Evolutionary conservation across 2,888 invertebrate genomes (phyloP).

Genomic region (Brachyopa scutellaris): DNA sequence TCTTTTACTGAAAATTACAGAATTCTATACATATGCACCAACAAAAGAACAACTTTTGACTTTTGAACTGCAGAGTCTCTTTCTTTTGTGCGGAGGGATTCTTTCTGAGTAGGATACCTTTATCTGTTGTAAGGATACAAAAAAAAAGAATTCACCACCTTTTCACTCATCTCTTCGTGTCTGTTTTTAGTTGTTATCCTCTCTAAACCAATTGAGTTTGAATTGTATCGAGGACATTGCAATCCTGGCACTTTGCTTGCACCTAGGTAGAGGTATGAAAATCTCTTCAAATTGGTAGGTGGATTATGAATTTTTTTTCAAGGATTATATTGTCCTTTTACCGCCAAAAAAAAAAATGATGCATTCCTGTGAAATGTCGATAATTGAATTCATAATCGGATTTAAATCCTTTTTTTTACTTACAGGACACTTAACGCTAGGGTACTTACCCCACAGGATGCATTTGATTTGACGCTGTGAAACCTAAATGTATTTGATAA

Average conservation of each 20-base stretch:
- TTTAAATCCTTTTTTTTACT: slow-evolving; percentile 26
- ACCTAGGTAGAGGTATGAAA: slow-evolving; percentile 18
- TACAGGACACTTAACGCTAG: slow-evolving; percentile 24
- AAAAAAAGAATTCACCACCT: slow-evolving; percentile 46
- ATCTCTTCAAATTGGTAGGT: slow-evolving; percentile 50
- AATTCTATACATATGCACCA: slow-evolving; percentile 4
- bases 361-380: slow-evolving; percentile 36
- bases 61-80: slow-evolving; percentile 42
- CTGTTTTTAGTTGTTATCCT: slow-evolving; percentile 37
- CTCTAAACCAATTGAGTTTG: slow-evolving; percentile 18
- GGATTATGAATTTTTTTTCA: slow-evolving; percentile 36
- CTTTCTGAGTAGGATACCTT: slow-evolving; percentile 22
- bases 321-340: slow-evolving; percentile 19
- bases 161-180: slow-evolving; percentile 23
- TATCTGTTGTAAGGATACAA: not conserved
- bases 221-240: slow-evolving; percentile 9
- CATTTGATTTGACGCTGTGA: not conserved
- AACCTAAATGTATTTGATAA: slow-evolving; percentile 20
- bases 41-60: slow-evolving; percentile 50
- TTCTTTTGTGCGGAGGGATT: slow-evolving; percentile 24
- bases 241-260: not conserved
- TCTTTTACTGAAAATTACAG: not conserved
- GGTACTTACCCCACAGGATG: slow-evolving; percentile 52
- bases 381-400: slow-evolving; percentile 49
- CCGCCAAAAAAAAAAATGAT: slow-evolving; percentile 48